Percentiles rank a stretch among this genome's conserved stretches.
phyloP scores from a whole-genome alignment of 2,888 invertebrate species.

The Aromia moschata region DNA sequence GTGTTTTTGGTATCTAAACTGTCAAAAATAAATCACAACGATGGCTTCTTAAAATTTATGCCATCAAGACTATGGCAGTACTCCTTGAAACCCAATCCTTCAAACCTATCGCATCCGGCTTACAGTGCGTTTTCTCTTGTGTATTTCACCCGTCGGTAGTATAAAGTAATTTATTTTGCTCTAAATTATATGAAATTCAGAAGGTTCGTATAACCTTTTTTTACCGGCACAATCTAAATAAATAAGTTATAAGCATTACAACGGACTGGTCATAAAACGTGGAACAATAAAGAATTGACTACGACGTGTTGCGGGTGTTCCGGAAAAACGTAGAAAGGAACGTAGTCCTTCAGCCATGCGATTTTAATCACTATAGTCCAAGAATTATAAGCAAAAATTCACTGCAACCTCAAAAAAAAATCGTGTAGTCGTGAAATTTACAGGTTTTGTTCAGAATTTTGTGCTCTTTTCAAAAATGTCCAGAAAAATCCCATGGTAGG shows the following conservation, averaged over 20 bases:
- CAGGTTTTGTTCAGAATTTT: too few species aligned
- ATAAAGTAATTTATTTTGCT: conserved; percentile 7
- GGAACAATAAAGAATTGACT: conserved; percentile 33
- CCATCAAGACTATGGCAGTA: too few species aligned
- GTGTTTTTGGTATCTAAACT: too few species aligned
- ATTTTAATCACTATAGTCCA: neutral
- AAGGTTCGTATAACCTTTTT: conserved; percentile 31
- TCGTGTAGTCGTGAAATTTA: too few species aligned
- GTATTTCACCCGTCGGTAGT: neutral
- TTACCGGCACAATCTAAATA: conserved; percentile 26
- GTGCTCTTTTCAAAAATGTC: too few species aligned
- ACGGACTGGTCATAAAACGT: conserved; percentile 34
- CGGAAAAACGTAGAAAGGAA: neutral
- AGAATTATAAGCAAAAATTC: too few species aligned
- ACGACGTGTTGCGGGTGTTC: conserved; percentile 22
- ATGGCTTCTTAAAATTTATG: too few species aligned
- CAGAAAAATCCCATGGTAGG: too few species aligned
- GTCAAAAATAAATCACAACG: too few species aligned
- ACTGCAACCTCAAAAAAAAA: too few species aligned
- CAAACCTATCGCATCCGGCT: too few species aligned
- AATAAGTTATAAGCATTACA: conserved; percentile 22
- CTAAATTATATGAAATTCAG: conserved; percentile 35
- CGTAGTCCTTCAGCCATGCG: neutral
- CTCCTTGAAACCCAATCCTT: too few species aligned
- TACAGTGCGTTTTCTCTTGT: neutral